Conservation (phyloP, 2,113 vertebrate species). For the Symphodus melops region DNA sequence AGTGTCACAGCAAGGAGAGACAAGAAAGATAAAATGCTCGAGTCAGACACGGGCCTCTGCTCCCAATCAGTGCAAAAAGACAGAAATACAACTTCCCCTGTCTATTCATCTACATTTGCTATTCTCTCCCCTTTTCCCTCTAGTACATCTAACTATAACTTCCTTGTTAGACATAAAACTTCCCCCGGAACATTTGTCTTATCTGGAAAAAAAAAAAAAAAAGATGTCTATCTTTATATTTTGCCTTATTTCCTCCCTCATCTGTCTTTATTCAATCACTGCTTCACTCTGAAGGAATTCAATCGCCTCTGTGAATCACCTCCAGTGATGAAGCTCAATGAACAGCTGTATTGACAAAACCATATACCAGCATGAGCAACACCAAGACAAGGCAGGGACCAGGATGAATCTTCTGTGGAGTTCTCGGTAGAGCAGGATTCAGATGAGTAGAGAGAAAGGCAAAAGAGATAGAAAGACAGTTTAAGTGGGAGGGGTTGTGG, state of each 20-base stretch:
- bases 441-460: slow-evolving; percentile 20
- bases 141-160: not conserved
- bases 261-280: slow-evolving; percentile 42
- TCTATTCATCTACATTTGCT: slow-evolving; percentile 48
- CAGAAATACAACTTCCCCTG: slow-evolving; percentile 40
- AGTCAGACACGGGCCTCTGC: slow-evolving; percentile 35
- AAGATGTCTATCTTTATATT: not conserved
- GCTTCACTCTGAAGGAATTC: slow-evolving; percentile 23
- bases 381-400: slow-evolving; percentile 2
- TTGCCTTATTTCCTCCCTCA: not conserved
- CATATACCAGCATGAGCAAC: slow-evolving; percentile 57
- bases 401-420: slow-evolving; percentile 41
- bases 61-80: slow-evolving; percentile 67
- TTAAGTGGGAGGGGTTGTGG: too few relatives aligned
- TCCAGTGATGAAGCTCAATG: slow-evolving; percentile 37
- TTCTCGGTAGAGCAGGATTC: slow-evolving; percentile 17
- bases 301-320: slow-evolving; percentile 28
- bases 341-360: slow-evolving; percentile 68
- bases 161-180: slow-evolving; percentile 16
- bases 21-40: slow-evolving; percentile 60
- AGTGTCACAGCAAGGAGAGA: slow-evolving; percentile 55
- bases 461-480: slow-evolving; percentile 3
- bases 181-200: slow-evolving; percentile 11
- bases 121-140: slow-evolving; percentile 26
- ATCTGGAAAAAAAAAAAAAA: not conserved